Evolutionary conservation across 2,113 vertebrate species (phyloP).

Genomic region (Paradoxurus hermaphroditus): DNA sequence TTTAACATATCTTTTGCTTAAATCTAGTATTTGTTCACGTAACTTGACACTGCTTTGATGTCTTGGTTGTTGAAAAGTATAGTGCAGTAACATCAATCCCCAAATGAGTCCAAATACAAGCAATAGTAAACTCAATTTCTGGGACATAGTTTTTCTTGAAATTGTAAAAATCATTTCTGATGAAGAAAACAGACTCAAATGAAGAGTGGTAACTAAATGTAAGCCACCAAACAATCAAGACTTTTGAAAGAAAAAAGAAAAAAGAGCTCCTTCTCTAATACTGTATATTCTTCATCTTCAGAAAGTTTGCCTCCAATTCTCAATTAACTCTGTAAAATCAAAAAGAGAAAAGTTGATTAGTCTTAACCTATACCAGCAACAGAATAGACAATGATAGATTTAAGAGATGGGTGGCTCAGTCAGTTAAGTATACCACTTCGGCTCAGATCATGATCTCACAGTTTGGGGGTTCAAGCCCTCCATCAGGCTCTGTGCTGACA

Average conservation of each 20-base stretch:
- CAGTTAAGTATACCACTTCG: too few species aligned
- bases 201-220: neutral
- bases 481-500: too few species aligned
- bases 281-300: constrained; percentile 73
- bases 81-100: constrained; percentile 95
- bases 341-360: constrained; percentile 24
- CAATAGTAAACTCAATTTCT: constrained; percentile 95
- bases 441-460: too few species aligned
- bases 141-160: constrained; percentile 95
- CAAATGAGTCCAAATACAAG: constrained; percentile 94
- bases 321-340: constrained; percentile 53
- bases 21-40: constrained; percentile 95
- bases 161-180: constrained; percentile 91
- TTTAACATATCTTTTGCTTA: constrained; percentile 96
- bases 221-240: constrained; percentile 45
- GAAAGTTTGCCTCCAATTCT: constrained; percentile 50
- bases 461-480: too few species aligned
- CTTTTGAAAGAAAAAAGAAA: neutral
- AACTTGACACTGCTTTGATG: constrained; percentile 94
- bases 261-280: constrained; percentile 64
- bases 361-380: neutral
- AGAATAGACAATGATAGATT: neutral
- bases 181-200: constrained; percentile 59
- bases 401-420: neutral
- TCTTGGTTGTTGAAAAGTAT: constrained; percentile 93